These are phyloP conservation scores for Oscheius sp. DNA, from an alignment of 2,888 invertebrate genomes.

Conservation along the genomic window DNA sequence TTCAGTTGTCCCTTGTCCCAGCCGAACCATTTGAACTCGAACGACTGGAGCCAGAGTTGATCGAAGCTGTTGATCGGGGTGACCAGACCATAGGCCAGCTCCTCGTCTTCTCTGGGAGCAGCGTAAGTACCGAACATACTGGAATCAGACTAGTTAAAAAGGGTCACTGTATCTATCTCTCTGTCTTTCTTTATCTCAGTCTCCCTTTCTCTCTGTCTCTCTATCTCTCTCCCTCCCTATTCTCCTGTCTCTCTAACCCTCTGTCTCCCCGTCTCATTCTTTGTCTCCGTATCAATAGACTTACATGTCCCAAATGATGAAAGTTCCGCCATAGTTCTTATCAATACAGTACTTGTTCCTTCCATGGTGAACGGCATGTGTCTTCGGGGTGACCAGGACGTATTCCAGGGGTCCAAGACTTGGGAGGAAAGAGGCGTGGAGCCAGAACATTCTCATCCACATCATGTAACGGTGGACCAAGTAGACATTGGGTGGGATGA, in stretches of 20 bases:
- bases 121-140: constrained; percentile 78
- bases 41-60: constrained; percentile 78
- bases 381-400: constrained; percentile 87
- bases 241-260: too few species aligned
- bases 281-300: not conserved
- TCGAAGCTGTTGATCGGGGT: constrained; percentile 52
- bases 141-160: not conserved
- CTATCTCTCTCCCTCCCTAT: too few species aligned
- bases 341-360: constrained; percentile 89
- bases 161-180: too few species aligned
- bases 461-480: constrained; percentile 88
- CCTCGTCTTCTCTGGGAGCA: constrained; percentile 81
- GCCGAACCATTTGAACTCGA: constrained; percentile 81
- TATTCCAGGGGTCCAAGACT: constrained; percentile 86
- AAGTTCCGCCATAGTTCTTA: constrained; percentile 76
- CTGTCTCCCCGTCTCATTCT: not conserved
- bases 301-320: constrained; percentile 83
- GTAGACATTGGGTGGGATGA: constrained; percentile 81
- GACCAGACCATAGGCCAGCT: constrained; percentile 82
- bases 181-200: too few species aligned
- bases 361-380: constrained; percentile 81
- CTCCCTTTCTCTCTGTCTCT: too few species aligned
- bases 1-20: constrained; percentile 79
- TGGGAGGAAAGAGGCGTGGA: constrained; percentile 84
- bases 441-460: constrained; percentile 90